These are phyloP conservation scores for Gyrodactylus bullatarudis DNA, from an alignment of 1,140 invertebrate species.

Conservation along the genomic window DNA sequence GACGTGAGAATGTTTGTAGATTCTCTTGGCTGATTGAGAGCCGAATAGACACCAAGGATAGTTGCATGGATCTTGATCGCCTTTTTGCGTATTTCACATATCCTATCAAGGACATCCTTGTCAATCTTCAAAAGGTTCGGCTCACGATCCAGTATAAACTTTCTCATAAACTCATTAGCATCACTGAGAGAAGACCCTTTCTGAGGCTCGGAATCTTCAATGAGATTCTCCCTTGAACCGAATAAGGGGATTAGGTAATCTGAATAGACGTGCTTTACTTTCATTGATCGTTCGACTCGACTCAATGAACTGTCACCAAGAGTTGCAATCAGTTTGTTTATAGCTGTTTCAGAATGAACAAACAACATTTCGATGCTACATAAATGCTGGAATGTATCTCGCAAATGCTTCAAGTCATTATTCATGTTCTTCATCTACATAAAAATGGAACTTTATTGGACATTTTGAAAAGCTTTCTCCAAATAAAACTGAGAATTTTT, in stretches of 20 bases:
- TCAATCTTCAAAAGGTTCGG: background rate
- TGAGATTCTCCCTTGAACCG: background rate
- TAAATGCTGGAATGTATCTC: background rate
- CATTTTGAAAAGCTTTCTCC: too few species aligned
- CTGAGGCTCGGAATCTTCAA: background rate
- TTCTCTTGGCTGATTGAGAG: background rate
- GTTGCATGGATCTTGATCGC: background rate
- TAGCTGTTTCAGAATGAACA: background rate
- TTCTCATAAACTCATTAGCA: background rate
- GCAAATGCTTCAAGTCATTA: background rate
- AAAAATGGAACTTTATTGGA: too few species aligned
- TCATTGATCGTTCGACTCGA: background rate
- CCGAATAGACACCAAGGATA: background rate
- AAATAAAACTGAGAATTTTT: too few species aligned
- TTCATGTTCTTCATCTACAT: background rate
- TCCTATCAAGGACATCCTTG: background rate
- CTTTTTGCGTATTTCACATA: background rate
- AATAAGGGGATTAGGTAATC: background rate
- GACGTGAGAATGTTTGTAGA: background rate
- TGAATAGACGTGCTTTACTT: background rate
- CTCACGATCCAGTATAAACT: background rate
- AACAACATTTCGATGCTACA: background rate
- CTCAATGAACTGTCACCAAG: background rate
- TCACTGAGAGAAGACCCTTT: background rate
- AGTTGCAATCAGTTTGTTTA: background rate